Evolutionary conservation across 2,113 vertebrate genomes (phyloP).

Genomic region (Vimba vimba): DNA sequence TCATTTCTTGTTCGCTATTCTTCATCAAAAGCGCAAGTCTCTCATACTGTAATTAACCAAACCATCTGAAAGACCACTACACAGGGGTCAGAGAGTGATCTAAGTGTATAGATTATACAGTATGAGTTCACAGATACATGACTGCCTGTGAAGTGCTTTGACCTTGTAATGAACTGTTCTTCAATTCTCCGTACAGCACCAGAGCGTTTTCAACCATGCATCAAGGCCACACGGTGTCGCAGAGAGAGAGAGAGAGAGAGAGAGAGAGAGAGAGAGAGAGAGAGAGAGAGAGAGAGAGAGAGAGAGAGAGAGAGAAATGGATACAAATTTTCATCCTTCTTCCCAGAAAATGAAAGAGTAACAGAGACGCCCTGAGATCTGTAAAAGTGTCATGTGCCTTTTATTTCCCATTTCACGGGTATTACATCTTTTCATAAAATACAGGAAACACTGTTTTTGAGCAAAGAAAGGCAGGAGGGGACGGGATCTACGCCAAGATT

Average conservation of each 20-base stretch:
- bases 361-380: conserved; percentile 42
- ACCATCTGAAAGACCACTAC: background rate
- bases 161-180: conserved; percentile 31
- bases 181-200: background rate
- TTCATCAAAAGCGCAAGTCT: background rate
- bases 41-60: background rate
- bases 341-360: conserved; percentile 41
- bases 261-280: background rate
- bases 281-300: background rate
- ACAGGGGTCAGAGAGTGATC: too few species aligned
- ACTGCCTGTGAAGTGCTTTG: background rate
- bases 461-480: conserved; percentile 49
- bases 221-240: background rate
- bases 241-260: background rate
- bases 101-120: background rate
- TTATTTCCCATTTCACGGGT: conserved; percentile 64
- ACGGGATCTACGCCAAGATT: conserved; percentile 65
- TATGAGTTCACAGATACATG: background rate
- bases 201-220: conserved; percentile 19
- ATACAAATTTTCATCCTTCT: background rate
- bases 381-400: conserved; percentile 29
- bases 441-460: conserved; percentile 64
- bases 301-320: conserved; percentile 14
- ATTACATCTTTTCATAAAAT: conserved; percentile 68
- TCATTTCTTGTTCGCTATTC: background rate